phyloP scores from a whole-genome alignment of 2,888 invertebrate genomes.

The Heliconius aoede region DNA sequence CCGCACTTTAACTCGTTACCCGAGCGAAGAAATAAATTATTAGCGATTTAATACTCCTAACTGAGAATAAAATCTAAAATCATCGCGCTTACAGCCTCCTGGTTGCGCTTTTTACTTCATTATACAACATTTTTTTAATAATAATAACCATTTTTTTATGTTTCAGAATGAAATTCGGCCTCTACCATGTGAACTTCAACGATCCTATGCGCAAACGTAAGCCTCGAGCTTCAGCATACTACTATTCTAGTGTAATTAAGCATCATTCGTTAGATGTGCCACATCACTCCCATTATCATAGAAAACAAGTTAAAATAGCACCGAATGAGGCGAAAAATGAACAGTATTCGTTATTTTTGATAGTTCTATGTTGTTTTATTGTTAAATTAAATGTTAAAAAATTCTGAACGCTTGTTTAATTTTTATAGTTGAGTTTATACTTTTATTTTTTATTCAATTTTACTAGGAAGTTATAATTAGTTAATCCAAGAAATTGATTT shows the following conservation, averaged over 20 bases:
- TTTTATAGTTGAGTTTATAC: not conserved
- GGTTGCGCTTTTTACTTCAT: too few species aligned
- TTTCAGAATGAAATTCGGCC: constrained; percentile 83
- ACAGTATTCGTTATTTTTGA: not conserved
- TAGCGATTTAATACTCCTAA: too few species aligned
- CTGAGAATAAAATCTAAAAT: too few species aligned
- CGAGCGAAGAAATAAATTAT: too few species aligned
- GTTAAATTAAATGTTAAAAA: not conserved
- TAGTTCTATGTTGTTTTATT: not conserved
- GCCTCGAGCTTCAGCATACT: constrained; percentile 57
- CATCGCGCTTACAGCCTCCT: too few species aligned
- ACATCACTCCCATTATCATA: not conserved
- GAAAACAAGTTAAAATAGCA: not conserved
- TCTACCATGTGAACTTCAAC: constrained; percentile 75
- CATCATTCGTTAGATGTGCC: constrained; percentile 43
- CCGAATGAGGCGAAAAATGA: not conserved
- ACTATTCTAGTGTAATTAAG: constrained; percentile 54
- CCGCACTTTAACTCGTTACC: too few species aligned
- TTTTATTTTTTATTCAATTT: not conserved
- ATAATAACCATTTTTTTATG: constrained; percentile 47
- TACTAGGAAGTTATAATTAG: not conserved
- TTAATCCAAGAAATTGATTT: too few species aligned
- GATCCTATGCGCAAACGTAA: constrained; percentile 54
- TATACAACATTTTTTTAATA: not conserved
- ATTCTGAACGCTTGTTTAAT: not conserved